Percentiles rank a stretch among this genome's conserved stretches.
phyloP scores from a whole-genome alignment of 2,888 invertebrate species.

The Graphium colonna region DNA sequence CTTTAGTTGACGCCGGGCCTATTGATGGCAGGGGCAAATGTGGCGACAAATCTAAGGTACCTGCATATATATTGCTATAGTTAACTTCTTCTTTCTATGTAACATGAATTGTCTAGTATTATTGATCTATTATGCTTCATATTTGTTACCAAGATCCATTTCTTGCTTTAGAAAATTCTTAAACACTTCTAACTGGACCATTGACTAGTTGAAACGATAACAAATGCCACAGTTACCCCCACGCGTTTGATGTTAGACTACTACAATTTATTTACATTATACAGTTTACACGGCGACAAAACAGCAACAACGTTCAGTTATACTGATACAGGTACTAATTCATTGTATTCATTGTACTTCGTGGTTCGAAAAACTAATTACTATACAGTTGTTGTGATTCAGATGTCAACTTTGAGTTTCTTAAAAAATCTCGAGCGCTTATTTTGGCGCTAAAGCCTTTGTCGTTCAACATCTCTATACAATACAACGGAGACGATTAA shows the following conservation, averaged over 20 bases:
- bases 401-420: background rate
- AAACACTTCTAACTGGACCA: slow-evolving; percentile 69
- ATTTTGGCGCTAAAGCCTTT: background rate
- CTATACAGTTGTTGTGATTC: background rate
- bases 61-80: slow-evolving; percentile 27
- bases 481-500: slow-evolving; percentile 22
- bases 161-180: slow-evolving; percentile 53
- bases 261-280: slow-evolving; percentile 54
- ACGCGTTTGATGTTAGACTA: slow-evolving; percentile 37
- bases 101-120: background rate
- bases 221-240: slow-evolving; percentile 53
- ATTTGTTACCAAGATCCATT: slow-evolving; percentile 48
- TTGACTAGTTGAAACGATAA: slow-evolving; percentile 33
- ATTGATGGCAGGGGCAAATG: slow-evolving; percentile 56
- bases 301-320: slow-evolving; percentile 29
- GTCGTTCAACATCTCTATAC: slow-evolving; percentile 12
- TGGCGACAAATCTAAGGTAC: slow-evolving; percentile 36
- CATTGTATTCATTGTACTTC: slow-evolving; percentile 20
- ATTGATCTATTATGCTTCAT: no score
- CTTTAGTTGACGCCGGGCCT: slow-evolving; percentile 17
- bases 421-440: background rate
- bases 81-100: background rate
- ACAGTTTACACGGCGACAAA: background rate
- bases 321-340: slow-evolving; percentile 12
- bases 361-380: slow-evolving; percentile 2